These are phyloP conservation scores for Coendou prehensilis DNA, from an alignment of 2,797 vertebrate species.

Conservation along the genomic window DNA sequence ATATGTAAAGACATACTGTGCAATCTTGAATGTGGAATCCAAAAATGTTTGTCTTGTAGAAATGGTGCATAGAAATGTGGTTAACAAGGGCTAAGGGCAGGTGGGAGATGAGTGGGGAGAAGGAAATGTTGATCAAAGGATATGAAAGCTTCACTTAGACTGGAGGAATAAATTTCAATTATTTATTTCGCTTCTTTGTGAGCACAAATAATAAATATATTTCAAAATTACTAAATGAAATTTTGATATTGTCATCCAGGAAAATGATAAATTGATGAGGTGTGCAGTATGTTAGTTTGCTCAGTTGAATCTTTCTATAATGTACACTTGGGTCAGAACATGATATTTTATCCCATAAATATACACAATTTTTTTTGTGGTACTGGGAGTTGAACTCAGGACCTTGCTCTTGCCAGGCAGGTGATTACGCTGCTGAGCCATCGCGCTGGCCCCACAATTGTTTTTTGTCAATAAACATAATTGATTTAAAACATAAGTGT, in stretches of 20 bases:
- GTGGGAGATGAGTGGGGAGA: no score
- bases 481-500: neutral
- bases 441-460: neutral
- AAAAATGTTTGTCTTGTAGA: neutral
- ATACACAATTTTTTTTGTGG: neutral
- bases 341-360: neutral
- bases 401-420: no score
- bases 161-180: neutral
- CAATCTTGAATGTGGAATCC: no score
- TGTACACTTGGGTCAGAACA: neutral
- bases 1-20: no score
- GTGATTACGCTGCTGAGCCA: no score
- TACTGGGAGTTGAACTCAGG: no score
- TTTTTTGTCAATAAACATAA: neutral
- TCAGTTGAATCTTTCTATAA: neutral
- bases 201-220: neutral
- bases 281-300: neutral
- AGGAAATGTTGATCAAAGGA: no score
- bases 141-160: neutral
- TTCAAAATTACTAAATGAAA: neutral
- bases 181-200: neutral
- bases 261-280: neutral
- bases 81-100: no score
- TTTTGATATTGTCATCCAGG: neutral
- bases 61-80: neutral